Base-by-base conservation (phyloP, 2,888 invertebrate species). In the Helicoverpa assulta region DNA sequence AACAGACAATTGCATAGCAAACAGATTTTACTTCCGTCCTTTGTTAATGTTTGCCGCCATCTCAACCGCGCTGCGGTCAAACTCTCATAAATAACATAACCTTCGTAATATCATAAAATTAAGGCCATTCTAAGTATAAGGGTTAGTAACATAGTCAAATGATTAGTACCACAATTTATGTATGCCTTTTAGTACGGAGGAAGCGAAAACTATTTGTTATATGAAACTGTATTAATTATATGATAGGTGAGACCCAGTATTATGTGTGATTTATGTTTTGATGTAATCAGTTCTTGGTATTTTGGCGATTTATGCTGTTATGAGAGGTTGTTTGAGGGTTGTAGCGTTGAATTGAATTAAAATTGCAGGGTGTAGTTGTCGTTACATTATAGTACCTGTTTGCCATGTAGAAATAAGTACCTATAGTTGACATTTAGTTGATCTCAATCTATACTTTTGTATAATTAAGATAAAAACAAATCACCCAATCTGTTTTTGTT, bases 111-210 rank as follows among this genome's bases (percentile, higher is more conserved):
- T 90, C 80, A 88, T 78, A 78, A 85, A 88, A 90, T 88, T 86
- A 87, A 86, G 84, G 85, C 81, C 80, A 62, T 80, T 77, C 83
- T 83, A 87, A 88, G 85, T 88, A 86, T 78, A 82, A 83, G 84
- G 85, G 85, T 82, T 87, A 85, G 84, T 81, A 83, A 78, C 84
- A 84, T 82, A 82, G 84, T 78, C 82, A 84, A 91, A 90, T 89
- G 86, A 91, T 91, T 90, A 89, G 85, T 85, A 86, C 82, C 83
- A 81, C 76, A 87, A 92, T 91, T 91, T 91, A 91, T 91, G 88
- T 83, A 83, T 83, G 81, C 84, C 83, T 87, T 87, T 85, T 72
- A 72, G 67, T 85, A 56, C 53, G 60, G 70, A 84, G 86, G 86
- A 85, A 85, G 85, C 80, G 83, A 83, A 86, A 89, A 86, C 88